These are phyloP conservation scores for Cataglyphis altisquamis DNA, from an alignment of 2,888 invertebrate species.

Conservation along the genomic window DNA sequence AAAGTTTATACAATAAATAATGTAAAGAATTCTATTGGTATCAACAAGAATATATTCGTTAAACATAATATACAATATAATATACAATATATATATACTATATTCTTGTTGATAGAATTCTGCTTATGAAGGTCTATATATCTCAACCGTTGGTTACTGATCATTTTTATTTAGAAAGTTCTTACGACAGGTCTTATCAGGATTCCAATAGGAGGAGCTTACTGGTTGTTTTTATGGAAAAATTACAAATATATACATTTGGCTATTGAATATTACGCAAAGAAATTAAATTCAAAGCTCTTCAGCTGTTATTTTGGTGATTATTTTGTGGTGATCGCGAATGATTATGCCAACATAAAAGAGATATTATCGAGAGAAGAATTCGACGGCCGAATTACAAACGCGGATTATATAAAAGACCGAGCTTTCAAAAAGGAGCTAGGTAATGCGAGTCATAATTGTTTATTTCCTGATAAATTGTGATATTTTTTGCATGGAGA, in stretches of 20 bases:
- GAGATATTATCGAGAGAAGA: slow-evolving; percentile 88
- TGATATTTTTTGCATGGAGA: not conserved
- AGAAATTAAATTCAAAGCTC: slow-evolving; percentile 88
- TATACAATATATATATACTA: no score
- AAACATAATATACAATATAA: no score
- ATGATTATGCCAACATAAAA: slow-evolving; percentile 87
- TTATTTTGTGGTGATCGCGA: slow-evolving; percentile 87
- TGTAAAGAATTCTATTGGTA: no score
- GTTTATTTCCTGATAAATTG: not conserved
- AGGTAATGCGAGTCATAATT: slow-evolving; percentile 81
- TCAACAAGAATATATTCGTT: no score
- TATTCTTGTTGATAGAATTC: not conserved
- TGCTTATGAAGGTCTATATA: not conserved
- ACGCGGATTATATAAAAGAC: slow-evolving; percentile 86
- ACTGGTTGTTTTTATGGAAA: slow-evolving; percentile 88
- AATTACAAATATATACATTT: slow-evolving; percentile 87
- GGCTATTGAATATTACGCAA: slow-evolving; percentile 87
- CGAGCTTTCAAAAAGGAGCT: slow-evolving; percentile 88
- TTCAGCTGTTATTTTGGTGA: slow-evolving; percentile 88
- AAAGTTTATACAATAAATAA: no score
- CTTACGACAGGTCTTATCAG: slow-evolving; percentile 88
- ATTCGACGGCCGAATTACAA: slow-evolving; percentile 88
- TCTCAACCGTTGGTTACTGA: not conserved
- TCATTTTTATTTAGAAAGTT: not conserved
- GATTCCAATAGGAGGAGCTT: slow-evolving; percentile 89